Percentiles rank a stretch among this genome's conserved stretches.
These are phyloP conservation scores for Chaunax sp. DNA, from an alignment of 2,797 vertebrate species.

Conservation along the genomic window DNA sequence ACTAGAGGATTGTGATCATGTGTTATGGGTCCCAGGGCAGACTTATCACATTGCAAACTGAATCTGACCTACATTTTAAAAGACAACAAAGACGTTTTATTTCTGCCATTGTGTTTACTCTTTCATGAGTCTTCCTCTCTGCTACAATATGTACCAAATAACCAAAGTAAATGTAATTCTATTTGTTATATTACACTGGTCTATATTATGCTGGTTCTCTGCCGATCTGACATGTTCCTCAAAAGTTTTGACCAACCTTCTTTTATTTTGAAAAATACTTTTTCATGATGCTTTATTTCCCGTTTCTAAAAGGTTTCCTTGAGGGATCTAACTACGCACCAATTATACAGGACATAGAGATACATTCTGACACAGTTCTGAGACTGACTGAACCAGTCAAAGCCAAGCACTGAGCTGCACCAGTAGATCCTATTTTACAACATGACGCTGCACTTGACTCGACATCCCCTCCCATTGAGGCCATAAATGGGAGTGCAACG, in stretches of 20 bases:
- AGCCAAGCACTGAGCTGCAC: too few species aligned
- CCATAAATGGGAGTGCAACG: too few species aligned
- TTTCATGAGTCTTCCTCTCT: background rate
- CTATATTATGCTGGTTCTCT: too few species aligned
- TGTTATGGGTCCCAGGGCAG: constrained; percentile 19
- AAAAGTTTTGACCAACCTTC: background rate
- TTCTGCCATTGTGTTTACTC: constrained; percentile 8
- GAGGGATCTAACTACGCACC: too few species aligned
- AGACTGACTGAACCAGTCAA: too few species aligned
- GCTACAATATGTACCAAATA: background rate
- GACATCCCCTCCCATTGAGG: too few species aligned
- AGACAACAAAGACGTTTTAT: constrained; percentile 1
- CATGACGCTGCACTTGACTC: too few species aligned
- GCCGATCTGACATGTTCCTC: background rate
- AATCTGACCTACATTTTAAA: constrained; percentile 33
- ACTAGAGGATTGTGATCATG: constrained; percentile 10
- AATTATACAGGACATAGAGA: too few species aligned
- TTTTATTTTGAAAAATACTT: background rate
- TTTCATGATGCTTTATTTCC: background rate
- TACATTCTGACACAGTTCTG: too few species aligned
- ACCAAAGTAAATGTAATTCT: background rate
- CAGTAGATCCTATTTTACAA: too few species aligned
- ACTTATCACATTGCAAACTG: constrained; percentile 52
- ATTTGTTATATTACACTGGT: background rate
- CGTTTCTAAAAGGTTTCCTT: too few species aligned